These are phyloP conservation scores for Sycophaga agraensis DNA, from an alignment of 1,140 invertebrate genomes.

Conservation along the genomic window DNA sequence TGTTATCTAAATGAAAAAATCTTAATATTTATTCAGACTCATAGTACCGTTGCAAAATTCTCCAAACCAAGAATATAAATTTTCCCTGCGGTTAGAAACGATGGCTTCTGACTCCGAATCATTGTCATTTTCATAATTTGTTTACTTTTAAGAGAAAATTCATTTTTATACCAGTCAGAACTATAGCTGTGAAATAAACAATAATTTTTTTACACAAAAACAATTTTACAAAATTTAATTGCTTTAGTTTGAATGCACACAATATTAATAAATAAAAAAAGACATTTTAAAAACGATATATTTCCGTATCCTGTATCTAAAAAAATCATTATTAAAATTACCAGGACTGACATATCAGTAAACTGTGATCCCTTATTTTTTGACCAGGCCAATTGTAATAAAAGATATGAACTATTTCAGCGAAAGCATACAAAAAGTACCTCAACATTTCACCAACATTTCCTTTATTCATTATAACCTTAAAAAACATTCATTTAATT, in stretches of 20 bases:
- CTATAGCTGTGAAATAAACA: background rate
- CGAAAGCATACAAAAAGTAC: background rate
- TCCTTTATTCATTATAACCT: conserved; percentile 1
- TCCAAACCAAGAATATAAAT: conserved; percentile 7
- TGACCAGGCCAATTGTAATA: conserved; percentile 18
- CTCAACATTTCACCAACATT: conserved; percentile 3
- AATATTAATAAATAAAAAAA: too few relatives aligned
- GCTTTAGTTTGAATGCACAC: too few relatives aligned
- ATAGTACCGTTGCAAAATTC: conserved; percentile 13
- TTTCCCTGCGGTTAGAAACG: background rate
- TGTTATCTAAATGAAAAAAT: too few relatives aligned
- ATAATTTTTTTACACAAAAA: background rate
- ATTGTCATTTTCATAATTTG: conserved; percentile 9
- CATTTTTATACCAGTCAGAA: background rate
- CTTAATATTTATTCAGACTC: too few relatives aligned
- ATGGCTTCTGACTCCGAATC: conserved; percentile 11
- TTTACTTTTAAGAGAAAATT: background rate
- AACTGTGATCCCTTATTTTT: conserved; percentile 12
- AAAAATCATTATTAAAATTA: too few relatives aligned
- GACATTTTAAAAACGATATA: too few relatives aligned
- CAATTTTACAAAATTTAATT: background rate
- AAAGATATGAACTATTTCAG: conserved; percentile 9
- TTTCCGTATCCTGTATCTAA: too few relatives aligned
- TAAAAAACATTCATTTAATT: background rate
- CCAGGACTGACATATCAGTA: background rate